Evolutionary conservation across 2,888 invertebrate species (phyloP), one percentile per base, ranked within the genome.

Genomic region (Nomada fabriciana): DNA sequence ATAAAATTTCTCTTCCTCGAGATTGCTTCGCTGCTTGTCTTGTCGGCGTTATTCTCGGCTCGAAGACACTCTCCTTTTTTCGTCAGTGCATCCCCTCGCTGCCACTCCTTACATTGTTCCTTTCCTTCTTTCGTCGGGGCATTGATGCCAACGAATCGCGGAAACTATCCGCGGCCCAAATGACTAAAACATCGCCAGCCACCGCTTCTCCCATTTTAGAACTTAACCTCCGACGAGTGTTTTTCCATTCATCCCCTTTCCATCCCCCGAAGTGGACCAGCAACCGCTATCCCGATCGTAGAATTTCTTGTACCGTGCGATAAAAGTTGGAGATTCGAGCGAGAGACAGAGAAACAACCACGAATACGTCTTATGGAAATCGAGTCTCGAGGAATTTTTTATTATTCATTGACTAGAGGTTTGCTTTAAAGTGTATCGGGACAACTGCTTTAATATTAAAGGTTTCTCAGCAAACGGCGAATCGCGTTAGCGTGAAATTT

Each of bases 1-100:
- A 89, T 89, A 90, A 91, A 89, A 90, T 90, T 90, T 86, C 84
- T 83, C 83, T 80, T 75, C 79, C 81, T 79, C 71, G 72, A 82
- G 76, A 84, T 85, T 86, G 78, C 86, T 77, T 63, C 61, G 60
- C 76, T 59, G 59, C 80, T 76, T 77, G 77, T 80, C 65, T 81
- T 69, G 52, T 65, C 43, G 50, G 65, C 69, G 76, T 72, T 82
- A 82, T 82, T 86, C 84, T 83, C 80, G 64, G 67, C 57, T 63
- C 64, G 67, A 59, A 63, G 73, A 65, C 63, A 60, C 61, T 55
- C 20, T 71, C 25, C n/a, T 47, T 50, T 57, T 29, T 20, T 64
- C 25, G 15, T 11, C 15, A n/a, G 20, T 23, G 13, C 10, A 13
- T 23, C 20, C 55, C 55, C 9, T 70, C 47, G 1, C 59, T 20